Evolutionary conservation across 1,140 invertebrate genomes (phyloP), one percentile per base, ranked within the genome.

Genomic region (Harpegnathos saltator): DNA sequence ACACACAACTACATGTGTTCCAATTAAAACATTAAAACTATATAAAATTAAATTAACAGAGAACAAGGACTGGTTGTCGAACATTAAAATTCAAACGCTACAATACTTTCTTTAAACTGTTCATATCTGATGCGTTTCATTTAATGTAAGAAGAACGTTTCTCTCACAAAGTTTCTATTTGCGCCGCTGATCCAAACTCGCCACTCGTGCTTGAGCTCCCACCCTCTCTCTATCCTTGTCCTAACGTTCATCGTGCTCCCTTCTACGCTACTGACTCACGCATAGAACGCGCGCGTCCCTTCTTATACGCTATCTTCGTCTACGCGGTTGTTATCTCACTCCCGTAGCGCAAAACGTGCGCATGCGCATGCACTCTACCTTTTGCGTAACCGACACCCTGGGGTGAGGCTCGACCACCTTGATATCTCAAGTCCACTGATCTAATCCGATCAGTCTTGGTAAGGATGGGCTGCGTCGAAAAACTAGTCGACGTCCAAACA

Each of bases 171-270:
- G 9, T 71, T 71, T 9, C 33, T 78, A 19, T 54, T 9, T 69
- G 33, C 65, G 38, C 12, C 24, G 24, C 69, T 69, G 65, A 19
- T 71, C 22, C 26, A 5, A 48, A 80, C 33, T 69, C 75, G 65
- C 44, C 61, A 65, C 52, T 80, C 33, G 7, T n/a, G 3, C 54
- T 33, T 26, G 19, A 54, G n/a, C 19, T 11, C 19, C 22, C 24
- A 59, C 54, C 75, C 65, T 56, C 52, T 69, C 69, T n/a, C 33
- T 9, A 17, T 69, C n/a, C 52, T 58, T 54, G 22, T 69, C 33
- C 38, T 44, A 9, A 9, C 7, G 38, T 44, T 9, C 38, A 44
- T 44, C 38, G 38, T 44, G 9, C 38, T 5, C 38, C 38, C 38
- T 11, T 9, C 38, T 9, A 33, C 7, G 38, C 9, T 9, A 44